Evolutionary conservation across 2,888 invertebrate species (phyloP).

Genomic region (Agonum fuliginosum): DNA sequence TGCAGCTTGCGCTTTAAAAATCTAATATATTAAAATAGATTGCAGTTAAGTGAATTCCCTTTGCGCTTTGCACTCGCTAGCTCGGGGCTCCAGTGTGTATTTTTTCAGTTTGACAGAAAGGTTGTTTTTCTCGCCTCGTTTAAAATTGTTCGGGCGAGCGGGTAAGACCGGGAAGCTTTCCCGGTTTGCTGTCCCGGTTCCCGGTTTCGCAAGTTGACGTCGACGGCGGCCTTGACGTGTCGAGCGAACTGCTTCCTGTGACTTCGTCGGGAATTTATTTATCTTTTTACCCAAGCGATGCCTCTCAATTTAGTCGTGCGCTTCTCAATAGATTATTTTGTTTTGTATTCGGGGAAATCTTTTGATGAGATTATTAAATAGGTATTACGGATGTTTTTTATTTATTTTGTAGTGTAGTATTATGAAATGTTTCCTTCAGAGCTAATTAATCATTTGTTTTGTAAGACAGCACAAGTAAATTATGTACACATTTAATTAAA

Average conservation of each 20-base stretch:
- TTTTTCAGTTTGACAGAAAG: neutral
- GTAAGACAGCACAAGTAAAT: too few relatives aligned
- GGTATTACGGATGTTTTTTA: too few relatives aligned
- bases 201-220: neutral
- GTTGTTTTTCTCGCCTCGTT: neutral
- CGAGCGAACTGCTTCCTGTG: constrained; percentile 7
- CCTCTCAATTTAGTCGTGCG: constrained; percentile 4
- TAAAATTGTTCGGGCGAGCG: neutral
- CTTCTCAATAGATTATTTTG: neutral
- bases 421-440: too few relatives aligned
- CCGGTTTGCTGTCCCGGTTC: neutral
- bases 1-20: too few relatives aligned
- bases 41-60: neutral
- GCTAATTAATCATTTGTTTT: too few relatives aligned
- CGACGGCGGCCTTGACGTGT: neutral
- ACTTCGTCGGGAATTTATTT: neutral
- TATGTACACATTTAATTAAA: too few relatives aligned
- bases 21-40: too few relatives aligned
- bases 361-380: neutral
- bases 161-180: neutral
- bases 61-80: too few relatives aligned
- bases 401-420: too few relatives aligned
- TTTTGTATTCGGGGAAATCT: neutral
- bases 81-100: neutral
- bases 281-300: neutral